These are phyloP conservation scores for Cepaea nemoralis DNA, from an alignment of 1,140 invertebrate genomes.

Conservation along the genomic window DNA sequence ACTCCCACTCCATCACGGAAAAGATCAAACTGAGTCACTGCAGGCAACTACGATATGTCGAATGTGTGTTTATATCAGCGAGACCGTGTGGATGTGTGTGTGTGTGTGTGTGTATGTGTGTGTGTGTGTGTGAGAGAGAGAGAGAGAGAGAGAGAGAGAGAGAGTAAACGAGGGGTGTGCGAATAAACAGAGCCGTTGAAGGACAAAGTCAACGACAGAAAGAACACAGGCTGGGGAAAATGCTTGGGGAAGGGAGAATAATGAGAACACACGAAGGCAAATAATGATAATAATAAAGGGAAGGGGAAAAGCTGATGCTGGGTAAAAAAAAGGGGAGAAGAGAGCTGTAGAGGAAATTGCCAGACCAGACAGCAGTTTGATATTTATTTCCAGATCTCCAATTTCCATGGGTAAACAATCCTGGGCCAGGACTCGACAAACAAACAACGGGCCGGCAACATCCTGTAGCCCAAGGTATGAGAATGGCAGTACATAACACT, in stretches of 20 bases:
- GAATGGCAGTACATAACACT: slow-evolving; percentile 2
- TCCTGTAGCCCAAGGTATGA: background rate
- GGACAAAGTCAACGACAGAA: too few species aligned
- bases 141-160: background rate
- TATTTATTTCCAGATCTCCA: slow-evolving; percentile 29
- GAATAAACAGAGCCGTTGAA: too few species aligned
- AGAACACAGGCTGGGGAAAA: slow-evolving; percentile 4
- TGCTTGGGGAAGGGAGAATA: background rate
- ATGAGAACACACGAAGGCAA: background rate
- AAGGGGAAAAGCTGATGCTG: background rate
- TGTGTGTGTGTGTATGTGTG: slow-evolving; percentile 39
- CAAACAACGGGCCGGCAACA: slow-evolving; percentile 21
- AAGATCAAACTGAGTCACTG: background rate
- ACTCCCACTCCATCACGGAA: too few species aligned
- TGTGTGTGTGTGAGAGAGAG: background rate
- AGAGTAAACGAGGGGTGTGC: too few species aligned
- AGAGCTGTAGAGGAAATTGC: background rate
- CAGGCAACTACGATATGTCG: background rate
- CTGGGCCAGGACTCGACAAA: background rate
- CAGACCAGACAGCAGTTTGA: slow-evolving; percentile 22
- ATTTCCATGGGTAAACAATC: slow-evolving; percentile 28
- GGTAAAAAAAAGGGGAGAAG: background rate
- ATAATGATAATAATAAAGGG: background rate
- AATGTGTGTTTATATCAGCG: too few species aligned
- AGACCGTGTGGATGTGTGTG: slow-evolving; percentile 19